Evolutionary conservation across 2,113 vertebrate genomes (phyloP), one percentile per base, ranked within the genome.

Genomic region (Rynchops niger): DNA sequence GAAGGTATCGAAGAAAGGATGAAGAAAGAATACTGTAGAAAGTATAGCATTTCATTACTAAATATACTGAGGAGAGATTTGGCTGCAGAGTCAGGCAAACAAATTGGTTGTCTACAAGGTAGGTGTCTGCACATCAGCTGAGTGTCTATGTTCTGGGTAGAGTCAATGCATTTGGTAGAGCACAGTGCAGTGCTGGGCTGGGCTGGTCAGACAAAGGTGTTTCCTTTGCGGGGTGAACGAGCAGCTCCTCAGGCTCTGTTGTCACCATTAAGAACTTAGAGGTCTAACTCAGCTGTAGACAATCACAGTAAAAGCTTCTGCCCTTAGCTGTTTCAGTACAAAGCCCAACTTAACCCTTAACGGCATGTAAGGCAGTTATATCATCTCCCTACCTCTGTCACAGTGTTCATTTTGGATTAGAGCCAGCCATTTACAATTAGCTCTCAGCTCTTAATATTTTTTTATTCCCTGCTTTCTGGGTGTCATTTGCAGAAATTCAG

Each of bases 401-500:
- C 34, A 11, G 30, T 45, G 30, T 4, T 85, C 55, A 15, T n/a
- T 76, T 73, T 79, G 66, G 40, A 70, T 66, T 62, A 77, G 21
- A 95, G 62, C 25, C 50, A 93, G n/a, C 1, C 32, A 40, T n/a
- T 49, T 76, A 61, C 63, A 76, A 40, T 71, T 36, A 76, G 13
- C 45, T 66, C 45, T 88, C 71, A 72, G 66, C 16, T 90, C 43
- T 62, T 95, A 45, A 55, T 81, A 19, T 81, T 77, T 88, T 84
- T 84, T 86, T 67, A 80, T 86, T 77, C 36, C 10, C 12, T 65
- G 50, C 34, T 94, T 96, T 94, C 58, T 95, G 76, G 25, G 26
- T 61, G n/a, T 8, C 14, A 88, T 81, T 83, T 88, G 25, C 67
- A 86, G 76, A 95, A 90, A 90, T 86, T 86, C 59, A 70, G 78